Evolutionary conservation across 2,888 invertebrate genomes (phyloP), one percentile per base, ranked within the genome.

Genomic region (Theretra japonica): DNA sequence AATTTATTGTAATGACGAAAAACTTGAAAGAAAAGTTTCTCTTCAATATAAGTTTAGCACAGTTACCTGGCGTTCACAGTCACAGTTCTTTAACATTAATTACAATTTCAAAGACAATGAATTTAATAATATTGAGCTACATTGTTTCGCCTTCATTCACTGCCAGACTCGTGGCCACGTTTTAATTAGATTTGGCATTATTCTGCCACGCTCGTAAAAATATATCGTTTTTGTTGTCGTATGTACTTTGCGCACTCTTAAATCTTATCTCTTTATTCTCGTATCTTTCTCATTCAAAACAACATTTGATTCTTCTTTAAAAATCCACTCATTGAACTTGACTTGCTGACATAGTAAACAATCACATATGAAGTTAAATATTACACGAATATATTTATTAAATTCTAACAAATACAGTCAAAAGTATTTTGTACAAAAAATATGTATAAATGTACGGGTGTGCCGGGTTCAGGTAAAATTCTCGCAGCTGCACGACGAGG

Each of bases 101-200:
- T 41, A 41, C 41, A 41, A 41, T 41, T 41, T 41, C 41, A 62
- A 15, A 41, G 33, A 33, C 33, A 41, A 41, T 62, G 4, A 11
- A 62, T 62, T n/a, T 57, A 57, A 57, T 57, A 57, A 62, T 60
- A 30, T 62, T 62, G 33, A 62, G 15, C 41, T 33, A n/a, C 15
- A 41, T 62, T 41, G 41, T 62, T 62, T 62, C 41, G 62, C 62
- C 62, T 60, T 60, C 60, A 62, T 62, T 62, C 33, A 62, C 33
- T 41, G 62, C 62, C 62, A 62, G 62, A 62, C 15, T 41, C 21
- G 62, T 62, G 41, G 41, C 62, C 62, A 41, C 62, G 33, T 21
- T 62, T 62, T 41, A 62, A 62, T 62, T 62, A 62, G 62, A 62
- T 62, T 62, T 62, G 62, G 62, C 62, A 62, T 62, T 60, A 60